Evolutionary conservation across 2,797 vertebrate genomes (phyloP), one percentile per base, ranked within the genome.

Genomic region (Phataginus tricuspis): DNA sequence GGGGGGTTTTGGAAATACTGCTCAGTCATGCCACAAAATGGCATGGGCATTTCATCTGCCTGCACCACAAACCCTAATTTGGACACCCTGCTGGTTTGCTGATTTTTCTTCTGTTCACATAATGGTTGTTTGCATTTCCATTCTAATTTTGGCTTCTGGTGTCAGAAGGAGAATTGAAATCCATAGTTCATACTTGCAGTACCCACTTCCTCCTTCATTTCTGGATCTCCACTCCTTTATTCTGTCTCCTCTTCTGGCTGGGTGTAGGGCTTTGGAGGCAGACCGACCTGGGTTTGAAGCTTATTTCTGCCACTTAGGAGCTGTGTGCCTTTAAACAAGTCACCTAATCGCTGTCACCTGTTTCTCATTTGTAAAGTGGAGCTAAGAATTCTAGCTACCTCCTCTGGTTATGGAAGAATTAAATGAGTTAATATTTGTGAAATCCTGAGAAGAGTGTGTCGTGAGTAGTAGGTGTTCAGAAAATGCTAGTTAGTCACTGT

Each of bases 321-420:
- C 39, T 68, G 23, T 51, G 37, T 86, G 42, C 39, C 45, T 89
- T 95, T 83, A 95, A 97, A 31, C 34, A 93, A 91, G 51, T 92
- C 21, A 86, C 51, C 27, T 95, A 85, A 82, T 87, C 45, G 23
- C 66, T 69, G 15, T 86, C 39, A 42, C 37, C 0, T 64, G 14
- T 91, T 96, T 88, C 42, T 94, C 21, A 61, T 90, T 97, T 92
- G 34, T 86, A 89, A 95, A 91, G 74, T 53, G 29, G n/a, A 23
- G 21, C 59, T 66, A 86, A 37, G 37, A 89, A 83, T 90, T 92
- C 53, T 86, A 11, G 55, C 16, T 79, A n/a, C n/a, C 5, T 51
- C 51, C 49, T 95, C 21, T 34, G 37, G 21, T 96, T 95, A 63
- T 49, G 53, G 71, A 82, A 80, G 13, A 91, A 95, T 91, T 68